Evolutionary conservation across 2,888 invertebrate species (phyloP).

Genomic region (Opisthograptis luteolata): DNA sequence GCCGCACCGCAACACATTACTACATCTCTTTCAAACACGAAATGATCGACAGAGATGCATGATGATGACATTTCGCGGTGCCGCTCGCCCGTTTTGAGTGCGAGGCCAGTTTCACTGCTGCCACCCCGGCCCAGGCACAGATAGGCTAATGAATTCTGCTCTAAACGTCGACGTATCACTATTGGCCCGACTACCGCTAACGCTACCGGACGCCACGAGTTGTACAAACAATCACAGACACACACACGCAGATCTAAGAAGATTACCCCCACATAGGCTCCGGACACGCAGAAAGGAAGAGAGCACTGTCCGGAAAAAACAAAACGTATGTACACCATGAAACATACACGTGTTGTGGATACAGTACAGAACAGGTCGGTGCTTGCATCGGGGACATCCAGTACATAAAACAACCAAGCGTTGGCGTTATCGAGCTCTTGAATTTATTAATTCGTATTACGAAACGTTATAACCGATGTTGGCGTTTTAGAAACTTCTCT

Average conservation of each 20-base stretch:
- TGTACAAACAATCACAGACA: conserved; percentile 9
- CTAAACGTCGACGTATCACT: background rate
- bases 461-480: too few species aligned
- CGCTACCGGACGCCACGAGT: conserved; percentile 18
- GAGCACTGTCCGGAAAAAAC: conserved; percentile 60
- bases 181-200: conserved; percentile 4
- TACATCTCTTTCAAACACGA: too few species aligned
- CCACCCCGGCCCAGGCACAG: too few species aligned
- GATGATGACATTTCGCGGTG: too few species aligned
- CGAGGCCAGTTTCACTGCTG: too few species aligned
- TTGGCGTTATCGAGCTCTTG: background rate
- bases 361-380: background rate
- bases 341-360: too few species aligned
- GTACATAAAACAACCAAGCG: background rate
- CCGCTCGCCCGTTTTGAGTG: too few species aligned
- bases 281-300: conserved; percentile 69
- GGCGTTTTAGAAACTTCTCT: too few species aligned
- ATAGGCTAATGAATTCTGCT: background rate
- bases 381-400: background rate
- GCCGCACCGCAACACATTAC: too few species aligned
- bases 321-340: conserved; percentile 39
- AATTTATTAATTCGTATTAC: too few species aligned
- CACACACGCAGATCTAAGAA: conserved; percentile 19
- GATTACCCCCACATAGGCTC: conserved; percentile 65
- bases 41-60: too few species aligned